Base-by-base conservation (phyloP, 2,797 vertebrate species). In the Gambusia yucatana region DNA sequence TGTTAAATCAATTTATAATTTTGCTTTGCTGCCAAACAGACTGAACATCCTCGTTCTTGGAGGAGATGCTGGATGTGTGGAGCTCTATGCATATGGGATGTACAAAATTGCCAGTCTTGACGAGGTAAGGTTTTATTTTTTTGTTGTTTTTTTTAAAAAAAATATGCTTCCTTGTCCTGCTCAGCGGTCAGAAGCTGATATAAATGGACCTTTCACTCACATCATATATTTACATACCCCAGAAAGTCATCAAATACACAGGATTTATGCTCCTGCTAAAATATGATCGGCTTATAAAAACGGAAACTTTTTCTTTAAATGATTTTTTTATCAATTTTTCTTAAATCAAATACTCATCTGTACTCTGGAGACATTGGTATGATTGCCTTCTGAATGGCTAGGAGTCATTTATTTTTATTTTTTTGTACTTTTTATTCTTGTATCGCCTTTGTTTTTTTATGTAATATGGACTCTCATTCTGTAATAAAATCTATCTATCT, bases 31-130 rank as follows among this genome's bases (percentile, higher is more conserved):
- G 82, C 33, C 50, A 1, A 73, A 3, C 90, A 97, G 98, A 87
- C 96, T 99, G 72, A 99, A 99, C 89, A 95, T 98, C 83, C 97
- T 99, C 75, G 97, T 98, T 86, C 95, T 99, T 48, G 98, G 98
- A 86, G 97, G 98, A 84, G 94, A 94, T 16, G 91, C 95, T 82
- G 97, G 97, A 44, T 97, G 97, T 86, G 96, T 99, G 89, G 98
- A 99, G 89, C 96, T 99, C 79, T 99, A 98, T 87, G 98, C 98
- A 0, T 99, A 99, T 4, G 98, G 98, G 61, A 98, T 99, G 96
- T 99, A 99, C 95, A 99, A 98, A 95, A 99, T 99, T 73, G 98
- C 98, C 30, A 96, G 96, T 46, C 92, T 98, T 50, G 95, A 93
- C 3, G 96, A 95, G 90, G 98, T 99, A 94, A 87, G 20, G 2